Percentiles rank a stretch among this genome's conserved stretches.
Conservation (phyloP, 1,140 invertebrate species). For the Mamestra configurata region DNA sequence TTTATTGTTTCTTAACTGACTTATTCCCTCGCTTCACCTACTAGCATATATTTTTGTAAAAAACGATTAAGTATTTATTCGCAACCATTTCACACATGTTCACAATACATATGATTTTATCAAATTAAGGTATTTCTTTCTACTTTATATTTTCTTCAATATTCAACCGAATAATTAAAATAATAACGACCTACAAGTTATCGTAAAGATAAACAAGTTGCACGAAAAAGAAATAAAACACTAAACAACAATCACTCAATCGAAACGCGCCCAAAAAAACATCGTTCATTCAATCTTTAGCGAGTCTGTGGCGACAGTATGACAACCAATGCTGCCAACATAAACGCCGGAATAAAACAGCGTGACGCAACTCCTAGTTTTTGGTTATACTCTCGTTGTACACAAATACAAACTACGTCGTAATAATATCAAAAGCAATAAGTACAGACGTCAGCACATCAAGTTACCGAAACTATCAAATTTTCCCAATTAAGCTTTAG, state of each 20-base stretch:
- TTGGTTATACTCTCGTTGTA: not conserved
- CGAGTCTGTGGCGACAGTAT: not conserved
- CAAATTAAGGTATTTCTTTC: no score
- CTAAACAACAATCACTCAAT: not conserved
- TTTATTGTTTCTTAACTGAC: no score
- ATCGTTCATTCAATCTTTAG: conserved; percentile 23
- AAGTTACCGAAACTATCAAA: no score
- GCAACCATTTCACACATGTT: no score
- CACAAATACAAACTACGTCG: not conserved
- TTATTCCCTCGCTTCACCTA: no score
- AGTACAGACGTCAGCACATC: no score
- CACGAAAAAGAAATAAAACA: not conserved
- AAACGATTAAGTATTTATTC: no score
- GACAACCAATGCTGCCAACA: conserved; percentile 61
- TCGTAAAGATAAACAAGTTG: not conserved
- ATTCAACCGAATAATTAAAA: not conserved
- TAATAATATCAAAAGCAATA: not conserved
- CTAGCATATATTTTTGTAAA: no score
- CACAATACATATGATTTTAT: no score
- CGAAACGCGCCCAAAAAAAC: not conserved
- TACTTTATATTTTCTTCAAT: not conserved
- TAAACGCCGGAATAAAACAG: conserved; percentile 49
- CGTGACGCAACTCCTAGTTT: conserved; percentile 42
- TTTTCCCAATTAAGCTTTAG: no score
- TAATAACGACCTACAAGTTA: not conserved